Percentiles rank a stretch among this genome's conserved stretches.
phyloP scores from a whole-genome alignment of 2,113 vertebrate species.

The Cebus imitator region DNA sequence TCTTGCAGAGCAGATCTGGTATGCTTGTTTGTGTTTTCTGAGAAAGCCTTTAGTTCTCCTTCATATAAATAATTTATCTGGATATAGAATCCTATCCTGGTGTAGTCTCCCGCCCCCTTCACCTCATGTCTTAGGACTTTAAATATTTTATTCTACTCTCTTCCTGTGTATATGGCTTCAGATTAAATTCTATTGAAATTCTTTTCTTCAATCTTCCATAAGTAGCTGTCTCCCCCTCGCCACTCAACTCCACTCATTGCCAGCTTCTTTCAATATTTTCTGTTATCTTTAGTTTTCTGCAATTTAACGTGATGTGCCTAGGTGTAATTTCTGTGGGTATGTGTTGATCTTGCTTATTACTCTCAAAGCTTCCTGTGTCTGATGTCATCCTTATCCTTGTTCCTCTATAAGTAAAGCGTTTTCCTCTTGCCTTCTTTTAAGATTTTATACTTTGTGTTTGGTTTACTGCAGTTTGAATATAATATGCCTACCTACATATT shows the following conservation, averaged over 20 bases:
- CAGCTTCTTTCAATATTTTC: background rate
- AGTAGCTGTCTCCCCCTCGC: background rate
- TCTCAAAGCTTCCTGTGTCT: background rate
- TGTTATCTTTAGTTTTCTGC: background rate
- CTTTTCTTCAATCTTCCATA: background rate
- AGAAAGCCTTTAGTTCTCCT: background rate
- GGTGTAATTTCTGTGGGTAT: background rate
- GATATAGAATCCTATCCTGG: background rate
- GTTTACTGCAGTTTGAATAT: background rate
- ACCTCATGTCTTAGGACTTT: fast-evolving
- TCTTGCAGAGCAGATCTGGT: no score
- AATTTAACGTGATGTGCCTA: background rate
- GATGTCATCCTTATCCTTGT: background rate
- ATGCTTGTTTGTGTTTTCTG: background rate
- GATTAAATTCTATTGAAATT: background rate
- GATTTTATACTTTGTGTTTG: background rate
- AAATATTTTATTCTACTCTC: background rate
- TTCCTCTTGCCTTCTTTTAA: background rate
- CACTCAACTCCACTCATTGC: no score
- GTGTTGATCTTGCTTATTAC: background rate
- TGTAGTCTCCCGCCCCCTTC: background rate
- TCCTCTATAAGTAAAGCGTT: background rate
- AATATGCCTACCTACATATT: background rate
- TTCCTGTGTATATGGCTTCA: background rate
- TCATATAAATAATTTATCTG: background rate